phyloP scores from a whole-genome alignment of 2,113 vertebrate genomes.

The Xyrauchen texanus region DNA sequence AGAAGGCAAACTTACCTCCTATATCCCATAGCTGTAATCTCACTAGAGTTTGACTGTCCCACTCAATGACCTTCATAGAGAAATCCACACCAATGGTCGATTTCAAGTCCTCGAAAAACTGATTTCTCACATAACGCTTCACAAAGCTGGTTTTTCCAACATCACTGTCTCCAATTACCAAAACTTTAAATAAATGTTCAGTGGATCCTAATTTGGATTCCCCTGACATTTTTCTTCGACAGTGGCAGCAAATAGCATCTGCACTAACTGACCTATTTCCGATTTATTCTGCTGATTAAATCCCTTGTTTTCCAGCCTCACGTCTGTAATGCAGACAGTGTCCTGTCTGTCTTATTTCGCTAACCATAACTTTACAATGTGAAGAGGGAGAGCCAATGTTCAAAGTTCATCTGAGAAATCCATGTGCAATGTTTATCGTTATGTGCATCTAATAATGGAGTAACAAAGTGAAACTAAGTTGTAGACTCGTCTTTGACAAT shows the following conservation, averaged over 20 bases:
- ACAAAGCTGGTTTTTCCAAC: too few relatives aligned
- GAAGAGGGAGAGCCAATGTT: background rate
- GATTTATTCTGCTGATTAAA: background rate
- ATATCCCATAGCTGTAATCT: constrained; percentile 88
- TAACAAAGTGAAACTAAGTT: constrained; percentile 18
- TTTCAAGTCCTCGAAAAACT: background rate
- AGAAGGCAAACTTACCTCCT: constrained; percentile 70
- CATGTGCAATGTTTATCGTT: background rate
- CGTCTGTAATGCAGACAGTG: too few relatives aligned
- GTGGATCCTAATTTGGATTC: constrained; percentile 14
- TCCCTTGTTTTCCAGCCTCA: background rate
- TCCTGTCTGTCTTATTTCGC: background rate
- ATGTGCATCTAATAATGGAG: background rate
- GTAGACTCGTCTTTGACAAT: constrained; percentile 23
- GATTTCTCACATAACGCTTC: background rate
- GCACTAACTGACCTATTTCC: background rate
- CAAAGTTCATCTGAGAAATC: background rate
- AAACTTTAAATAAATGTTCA: constrained; percentile 19
- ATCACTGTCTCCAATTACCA: background rate
- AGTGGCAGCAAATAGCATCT: background rate
- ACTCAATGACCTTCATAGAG: constrained; percentile 80
- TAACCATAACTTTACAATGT: background rate
- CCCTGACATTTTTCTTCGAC: background rate
- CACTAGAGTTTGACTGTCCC: constrained; percentile 80
- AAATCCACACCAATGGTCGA: constrained; percentile 66